phyloP scores from a whole-genome alignment of 2,113 vertebrate genomes.

The Tamias sibiricus region DNA sequence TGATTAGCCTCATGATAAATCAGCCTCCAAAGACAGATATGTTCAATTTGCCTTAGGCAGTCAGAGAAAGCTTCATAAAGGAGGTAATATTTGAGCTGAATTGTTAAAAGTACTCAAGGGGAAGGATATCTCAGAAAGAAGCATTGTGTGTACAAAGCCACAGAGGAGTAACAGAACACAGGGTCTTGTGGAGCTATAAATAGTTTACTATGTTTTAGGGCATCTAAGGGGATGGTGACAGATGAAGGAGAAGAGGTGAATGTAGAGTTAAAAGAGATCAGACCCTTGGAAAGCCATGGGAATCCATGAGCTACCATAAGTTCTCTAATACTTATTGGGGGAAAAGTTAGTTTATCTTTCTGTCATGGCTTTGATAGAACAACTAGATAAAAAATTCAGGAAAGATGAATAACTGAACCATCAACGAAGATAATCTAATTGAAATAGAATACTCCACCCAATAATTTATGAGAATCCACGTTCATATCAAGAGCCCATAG shows the following conservation, averaged over 20 bases:
- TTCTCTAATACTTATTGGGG: not conserved
- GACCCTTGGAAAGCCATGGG: constrained; percentile 2
- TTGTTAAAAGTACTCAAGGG: constrained; percentile 47
- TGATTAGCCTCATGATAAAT: constrained; percentile 33
- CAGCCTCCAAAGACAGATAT: constrained; percentile 6
- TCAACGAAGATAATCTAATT: not conserved
- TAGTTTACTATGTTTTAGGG: not conserved
- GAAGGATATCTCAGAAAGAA: not conserved
- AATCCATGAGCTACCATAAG: constrained; percentile 17
- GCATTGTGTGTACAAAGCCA: not conserved
- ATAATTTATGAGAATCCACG: not conserved
- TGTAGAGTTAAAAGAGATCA: not conserved
- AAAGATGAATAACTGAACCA: not conserved
- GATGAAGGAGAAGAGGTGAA: not conserved
- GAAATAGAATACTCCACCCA: not conserved
- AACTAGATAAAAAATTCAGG: constrained; percentile 1
- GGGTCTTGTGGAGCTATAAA: not conserved
- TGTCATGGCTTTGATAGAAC: not conserved
- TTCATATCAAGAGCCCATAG: constrained; percentile 15
- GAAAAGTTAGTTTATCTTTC: constrained; percentile 12
- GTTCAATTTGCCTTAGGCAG: constrained; percentile 2
- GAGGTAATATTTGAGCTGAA: not conserved
- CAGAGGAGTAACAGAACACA: not conserved
- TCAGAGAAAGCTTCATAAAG: not conserved
- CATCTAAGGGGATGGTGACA: not conserved